Conservation (phyloP, 2,888 invertebrate genomes). For the Campoletis raptor region DNA sequence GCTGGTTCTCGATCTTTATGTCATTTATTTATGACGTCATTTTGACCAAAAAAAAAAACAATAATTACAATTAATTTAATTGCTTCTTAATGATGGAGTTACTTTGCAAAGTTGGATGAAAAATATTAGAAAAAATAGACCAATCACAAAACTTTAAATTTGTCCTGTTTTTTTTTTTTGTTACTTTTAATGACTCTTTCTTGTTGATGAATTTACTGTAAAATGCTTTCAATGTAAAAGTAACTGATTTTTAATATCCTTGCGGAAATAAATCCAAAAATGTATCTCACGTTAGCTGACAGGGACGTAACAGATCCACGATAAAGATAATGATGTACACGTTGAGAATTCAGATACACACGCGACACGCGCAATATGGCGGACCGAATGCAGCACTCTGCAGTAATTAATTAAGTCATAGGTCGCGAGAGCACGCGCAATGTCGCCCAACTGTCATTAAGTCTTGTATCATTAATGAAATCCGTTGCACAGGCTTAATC, state of each 20-base stretch:
- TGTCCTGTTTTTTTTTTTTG: not conserved
- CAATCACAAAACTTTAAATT: not conserved
- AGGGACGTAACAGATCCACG: not conserved
- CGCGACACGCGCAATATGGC: slow-evolving; percentile 55
- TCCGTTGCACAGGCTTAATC: slow-evolving; percentile 25
- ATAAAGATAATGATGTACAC: slow-evolving; percentile 29
- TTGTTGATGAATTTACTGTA: not conserved
- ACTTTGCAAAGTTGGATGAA: not conserved
- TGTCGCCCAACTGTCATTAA: slow-evolving; percentile 44
- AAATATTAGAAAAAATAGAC: not conserved
- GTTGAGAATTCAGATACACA: slow-evolving; percentile 11
- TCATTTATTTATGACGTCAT: not conserved
- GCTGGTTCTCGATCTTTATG: not conserved
- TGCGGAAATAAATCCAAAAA: slow-evolving; percentile 2
- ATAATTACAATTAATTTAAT: not conserved
- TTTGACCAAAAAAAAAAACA: not conserved
- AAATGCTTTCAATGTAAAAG: not conserved
- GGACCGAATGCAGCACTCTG: slow-evolving; percentile 37
- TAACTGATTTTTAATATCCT: not conserved
- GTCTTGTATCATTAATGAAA: slow-evolving; percentile 56
- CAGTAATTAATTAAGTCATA: slow-evolving; percentile 63
- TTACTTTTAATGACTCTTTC: not conserved
- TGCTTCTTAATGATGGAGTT: not conserved
- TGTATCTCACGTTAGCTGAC: not conserved
- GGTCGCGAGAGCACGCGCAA: slow-evolving; percentile 32